A percentile compares a stretch with the other conserved stretches of the same genome.
These are phyloP conservation scores for Enteromius mattozi DNA, from an alignment of 2,797 vertebrate species.

Conservation along the genomic window DNA sequence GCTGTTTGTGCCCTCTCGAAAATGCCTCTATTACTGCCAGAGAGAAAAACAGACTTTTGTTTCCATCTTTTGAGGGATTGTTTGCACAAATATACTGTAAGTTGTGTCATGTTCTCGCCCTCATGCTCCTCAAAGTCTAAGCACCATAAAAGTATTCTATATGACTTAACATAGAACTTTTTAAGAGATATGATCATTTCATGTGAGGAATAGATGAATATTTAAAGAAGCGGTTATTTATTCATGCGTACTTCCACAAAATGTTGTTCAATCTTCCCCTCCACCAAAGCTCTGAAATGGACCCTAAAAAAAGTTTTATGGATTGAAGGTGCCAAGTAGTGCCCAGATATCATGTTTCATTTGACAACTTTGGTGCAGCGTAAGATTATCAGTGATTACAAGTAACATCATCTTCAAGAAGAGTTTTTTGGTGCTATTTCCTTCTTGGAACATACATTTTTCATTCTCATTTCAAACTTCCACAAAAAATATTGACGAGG, in stretches of 20 bases:
- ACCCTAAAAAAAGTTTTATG: background rate
- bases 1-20: conserved; percentile 4
- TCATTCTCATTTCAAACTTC: background rate
- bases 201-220: background rate
- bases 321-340: no score
- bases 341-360: background rate
- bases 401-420: background rate
- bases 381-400: background rate
- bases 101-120: background rate
- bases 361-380: background rate
- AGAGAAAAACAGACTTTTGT: background rate
- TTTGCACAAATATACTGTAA: background rate
- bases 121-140: conserved; percentile 4
- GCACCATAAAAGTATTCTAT: background rate
- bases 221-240: background rate
- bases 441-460: background rate
- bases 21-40: conserved; percentile 26
- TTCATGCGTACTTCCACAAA: background rate
- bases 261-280: background rate
- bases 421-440: background rate
- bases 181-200: background rate
- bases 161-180: background rate
- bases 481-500: background rate
- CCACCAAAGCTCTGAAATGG: background rate
- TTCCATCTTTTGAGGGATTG: conserved; percentile 1